These are phyloP conservation scores for Lycia hirtaria DNA, from an alignment of 2,888 invertebrate genomes.

Conservation along the genomic window DNA sequence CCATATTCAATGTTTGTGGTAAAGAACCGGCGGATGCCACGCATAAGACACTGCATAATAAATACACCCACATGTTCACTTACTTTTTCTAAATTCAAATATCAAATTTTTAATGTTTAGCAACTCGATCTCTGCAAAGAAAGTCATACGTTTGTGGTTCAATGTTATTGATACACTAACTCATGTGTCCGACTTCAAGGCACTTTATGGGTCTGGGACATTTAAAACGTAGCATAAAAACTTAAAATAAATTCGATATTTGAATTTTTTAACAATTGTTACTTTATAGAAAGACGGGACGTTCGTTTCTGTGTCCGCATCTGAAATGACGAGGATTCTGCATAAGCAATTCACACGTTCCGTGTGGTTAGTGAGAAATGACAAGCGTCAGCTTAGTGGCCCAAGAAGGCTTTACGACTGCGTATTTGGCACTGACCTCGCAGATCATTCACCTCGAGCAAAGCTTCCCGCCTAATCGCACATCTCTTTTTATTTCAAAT, in stretches of 20 bases:
- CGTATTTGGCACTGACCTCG: slow-evolving; percentile 82
- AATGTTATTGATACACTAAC: slow-evolving; percentile 78
- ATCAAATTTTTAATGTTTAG: slow-evolving; percentile 3
- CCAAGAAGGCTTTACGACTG: slow-evolving; percentile 66
- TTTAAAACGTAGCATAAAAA: slow-evolving; percentile 67
- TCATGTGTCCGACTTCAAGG: slow-evolving; percentile 67
- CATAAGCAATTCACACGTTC: slow-evolving; percentile 39
- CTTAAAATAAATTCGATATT: slow-evolving; percentile 24
- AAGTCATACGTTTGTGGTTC: slow-evolving; percentile 64
- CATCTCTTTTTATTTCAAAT: slow-evolving; percentile 14
- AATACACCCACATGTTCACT: slow-evolving; percentile 59
- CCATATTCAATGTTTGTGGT: slow-evolving; percentile 54
- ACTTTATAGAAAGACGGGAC: slow-evolving; percentile 2
- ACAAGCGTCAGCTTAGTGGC: slow-evolving; percentile 68
- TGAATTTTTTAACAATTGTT: neutral
- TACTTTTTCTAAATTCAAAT: slow-evolving; percentile 11
- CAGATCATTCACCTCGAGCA: slow-evolving; percentile 67
- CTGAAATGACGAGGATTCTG: slow-evolving; percentile 21
- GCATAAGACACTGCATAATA: slow-evolving; percentile 58
- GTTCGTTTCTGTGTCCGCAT: slow-evolving; percentile 12
- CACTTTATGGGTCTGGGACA: slow-evolving; percentile 65
- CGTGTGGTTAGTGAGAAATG: slow-evolving; percentile 40
- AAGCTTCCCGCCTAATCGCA: slow-evolving; percentile 22
- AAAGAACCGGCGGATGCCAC: slow-evolving; percentile 49
- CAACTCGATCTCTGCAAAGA: slow-evolving; percentile 46